Conservation (phyloP, 2,113 vertebrate genomes). For the Genyomyrus donnyi region DNA sequence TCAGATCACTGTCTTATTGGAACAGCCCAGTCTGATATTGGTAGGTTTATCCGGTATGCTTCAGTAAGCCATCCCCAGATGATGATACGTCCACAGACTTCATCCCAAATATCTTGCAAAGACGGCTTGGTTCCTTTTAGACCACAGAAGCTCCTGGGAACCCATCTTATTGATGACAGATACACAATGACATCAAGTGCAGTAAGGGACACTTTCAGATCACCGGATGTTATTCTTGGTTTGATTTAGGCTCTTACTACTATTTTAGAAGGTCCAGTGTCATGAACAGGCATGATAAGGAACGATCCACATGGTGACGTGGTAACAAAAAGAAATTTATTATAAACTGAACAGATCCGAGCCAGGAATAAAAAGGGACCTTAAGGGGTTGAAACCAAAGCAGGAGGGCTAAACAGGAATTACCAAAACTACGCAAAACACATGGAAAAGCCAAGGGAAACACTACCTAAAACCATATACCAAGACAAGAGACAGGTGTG, state of each 20-base stretch:
- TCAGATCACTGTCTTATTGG: not conserved
- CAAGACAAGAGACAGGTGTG: not conserved
- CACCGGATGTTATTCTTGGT: not conserved
- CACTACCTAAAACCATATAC: not conserved
- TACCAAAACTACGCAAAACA: not conserved
- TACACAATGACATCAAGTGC: not conserved
- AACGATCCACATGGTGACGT: not conserved
- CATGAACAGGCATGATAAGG: not conserved
- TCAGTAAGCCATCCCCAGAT: not conserved
- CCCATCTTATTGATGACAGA: not conserved
- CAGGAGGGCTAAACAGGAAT: not conserved
- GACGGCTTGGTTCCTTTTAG: not conserved
- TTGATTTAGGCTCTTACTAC: not conserved
- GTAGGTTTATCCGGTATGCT: not conserved
- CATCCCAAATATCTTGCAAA: not conserved
- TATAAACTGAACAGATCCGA: not conserved
- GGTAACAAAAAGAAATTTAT: not conserved
- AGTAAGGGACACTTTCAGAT: not conserved
- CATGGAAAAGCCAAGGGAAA: no score
- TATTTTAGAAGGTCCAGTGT: not conserved
- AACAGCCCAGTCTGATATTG: not conserved
- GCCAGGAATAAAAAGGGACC: not conserved
- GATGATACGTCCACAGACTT: not conserved
- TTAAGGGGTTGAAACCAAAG: not conserved
- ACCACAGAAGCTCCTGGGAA: not conserved